Evolutionary conservation across 2,113 vertebrate species (phyloP).

Genomic region (Porphyrio hochstetteri): DNA sequence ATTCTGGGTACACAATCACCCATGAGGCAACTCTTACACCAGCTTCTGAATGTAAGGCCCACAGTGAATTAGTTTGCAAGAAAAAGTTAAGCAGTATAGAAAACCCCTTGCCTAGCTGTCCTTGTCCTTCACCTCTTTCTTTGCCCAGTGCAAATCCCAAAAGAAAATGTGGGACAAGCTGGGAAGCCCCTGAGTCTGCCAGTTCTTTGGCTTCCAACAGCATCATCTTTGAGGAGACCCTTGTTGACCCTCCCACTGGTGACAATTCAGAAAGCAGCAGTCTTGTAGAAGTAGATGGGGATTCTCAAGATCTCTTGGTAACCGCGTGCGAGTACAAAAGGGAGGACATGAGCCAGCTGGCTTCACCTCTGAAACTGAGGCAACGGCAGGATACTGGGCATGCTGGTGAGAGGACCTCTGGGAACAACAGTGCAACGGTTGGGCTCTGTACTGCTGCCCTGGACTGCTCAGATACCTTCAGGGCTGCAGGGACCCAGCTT

Average conservation of each 20-base stretch:
- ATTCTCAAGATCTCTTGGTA: conserved; percentile 71
- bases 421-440: neutral
- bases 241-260: conserved; percentile 51
- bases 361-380: conserved; percentile 64
- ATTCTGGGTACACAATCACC: conserved; percentile 73
- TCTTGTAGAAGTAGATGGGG: conserved; percentile 83
- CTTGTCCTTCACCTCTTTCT: conserved; percentile 55
- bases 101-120: conserved; percentile 9
- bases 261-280: conserved; percentile 75
- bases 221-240: neutral
- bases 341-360: conserved; percentile 50
- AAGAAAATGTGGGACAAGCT: conserved; percentile 13
- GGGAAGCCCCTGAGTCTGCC: neutral
- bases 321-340: conserved; percentile 16
- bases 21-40: conserved; percentile 78
- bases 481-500: conserved; percentile 13
- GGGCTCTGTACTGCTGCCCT: neutral
- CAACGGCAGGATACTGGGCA: neutral
- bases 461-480: neutral
- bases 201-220: conserved; percentile 20
- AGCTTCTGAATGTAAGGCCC: conserved; percentile 63
- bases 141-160: conserved; percentile 19
- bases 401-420: neutral
- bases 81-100: conserved; percentile 23
- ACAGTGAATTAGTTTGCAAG: conserved; percentile 32